phyloP scores from a whole-genome alignment of 2,888 invertebrate species.

The Drosophila meridiana region DNA sequence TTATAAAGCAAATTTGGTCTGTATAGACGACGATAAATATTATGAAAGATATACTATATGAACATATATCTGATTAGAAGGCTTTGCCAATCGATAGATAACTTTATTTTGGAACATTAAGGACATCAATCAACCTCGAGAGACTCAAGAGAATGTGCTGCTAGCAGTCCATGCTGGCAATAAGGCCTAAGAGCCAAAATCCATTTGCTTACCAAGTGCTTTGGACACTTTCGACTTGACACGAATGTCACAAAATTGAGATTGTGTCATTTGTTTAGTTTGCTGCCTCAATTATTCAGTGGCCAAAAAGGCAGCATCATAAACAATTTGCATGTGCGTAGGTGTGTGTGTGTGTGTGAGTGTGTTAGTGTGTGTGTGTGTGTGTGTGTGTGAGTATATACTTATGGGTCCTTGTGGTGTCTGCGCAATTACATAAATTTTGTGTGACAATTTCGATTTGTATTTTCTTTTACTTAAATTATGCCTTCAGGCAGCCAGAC shows the following conservation, averaged over 20 bases:
- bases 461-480: constrained; percentile 77
- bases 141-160: neutral
- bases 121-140: constrained; percentile 25
- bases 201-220: constrained; percentile 16
- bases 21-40: neutral
- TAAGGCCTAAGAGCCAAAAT: constrained; percentile 28
- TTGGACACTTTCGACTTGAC: constrained; percentile 45
- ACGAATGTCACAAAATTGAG: constrained; percentile 72
- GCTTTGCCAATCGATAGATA: constrained; percentile 1
- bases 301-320: constrained; percentile 34
- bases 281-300: constrained; percentile 73
- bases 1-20: neutral
- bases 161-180: neutral
- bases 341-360: neutral
- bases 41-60: neutral
- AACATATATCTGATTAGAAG: neutral
- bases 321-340: constrained; percentile 37
- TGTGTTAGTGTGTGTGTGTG: constrained; percentile 2
- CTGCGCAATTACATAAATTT: constrained; percentile 76
- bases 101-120: neutral
- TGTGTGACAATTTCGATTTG: constrained; percentile 77
- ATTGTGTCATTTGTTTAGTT: constrained; percentile 77
- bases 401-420: constrained; percentile 59
- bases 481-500: constrained; percentile 48
- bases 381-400: constrained; percentile 8